Base-by-base conservation (phyloP, 1,140 invertebrate species). In the Drosophila ohnishii region DNA sequence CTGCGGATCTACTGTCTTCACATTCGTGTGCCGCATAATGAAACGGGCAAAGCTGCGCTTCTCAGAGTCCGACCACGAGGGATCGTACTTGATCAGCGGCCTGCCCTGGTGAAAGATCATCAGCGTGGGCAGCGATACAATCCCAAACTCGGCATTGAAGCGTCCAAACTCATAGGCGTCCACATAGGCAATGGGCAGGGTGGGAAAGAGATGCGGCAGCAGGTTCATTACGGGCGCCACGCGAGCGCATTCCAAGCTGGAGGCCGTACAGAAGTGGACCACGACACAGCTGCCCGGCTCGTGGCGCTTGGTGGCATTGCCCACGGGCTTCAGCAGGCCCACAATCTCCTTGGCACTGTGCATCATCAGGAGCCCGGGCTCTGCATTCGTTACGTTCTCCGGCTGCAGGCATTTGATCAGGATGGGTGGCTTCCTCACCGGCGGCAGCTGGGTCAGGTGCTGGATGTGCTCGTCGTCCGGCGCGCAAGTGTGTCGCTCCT, bases 71-170 rank as follows among this genome's bases (percentile, higher is more conserved):
- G 96, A 98, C 92, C 59, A 63, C 11, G 73, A 44, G 0, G 81
- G 60, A 34, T 85, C 82, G 57, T 82, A 82, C 42, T 82, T 87
- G 28, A 86, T 62, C 1, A 86, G 50, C 1, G 97, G 94, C 89
- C 96, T 94, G 0, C 97, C 97, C 93, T 98, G 98, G 90, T 99
- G 97, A 82, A 99, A 97, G 58, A 99, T 93, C 92, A 99, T 94
- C 11, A 99, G 91, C 37, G 97, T 98, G 40, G 98, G 98, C 28
- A 99, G 96, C 19, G 97, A 97, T n/a, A 98, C 95, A 72, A 98
- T 96, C 19, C 98, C 97, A 93, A 97, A 98, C 85, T 97, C 96
- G 0, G 97, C 96, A 92, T 98, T 98, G 35, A 98, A 96, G 48
- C 95, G 95, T 76, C 96, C 95, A 89, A 97, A 95, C 86, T 95